A percentile compares a stretch with the other conserved stretches of the same genome.
Conservation (phyloP, 2,797 vertebrate genomes). For the Falco berigora region DNA sequence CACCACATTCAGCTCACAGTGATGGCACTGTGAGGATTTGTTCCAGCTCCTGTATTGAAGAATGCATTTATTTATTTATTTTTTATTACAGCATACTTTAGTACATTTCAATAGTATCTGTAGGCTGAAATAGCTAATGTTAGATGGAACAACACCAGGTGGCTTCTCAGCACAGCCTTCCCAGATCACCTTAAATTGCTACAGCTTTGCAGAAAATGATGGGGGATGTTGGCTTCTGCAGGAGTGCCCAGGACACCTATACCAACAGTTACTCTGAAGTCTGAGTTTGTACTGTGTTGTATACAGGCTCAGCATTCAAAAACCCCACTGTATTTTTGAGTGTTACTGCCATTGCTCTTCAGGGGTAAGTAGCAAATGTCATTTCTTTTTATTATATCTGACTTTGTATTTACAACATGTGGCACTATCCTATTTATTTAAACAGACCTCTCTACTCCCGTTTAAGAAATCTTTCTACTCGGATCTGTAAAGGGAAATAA, state of each 20-base stretch:
- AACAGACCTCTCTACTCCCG: background rate
- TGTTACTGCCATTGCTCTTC: background rate
- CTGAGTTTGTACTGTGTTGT: rapidly evolving
- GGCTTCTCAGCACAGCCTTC: background rate
- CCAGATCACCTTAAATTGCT: background rate
- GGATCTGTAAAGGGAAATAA: constrained; percentile 31
- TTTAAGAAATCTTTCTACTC: constrained; percentile 22
- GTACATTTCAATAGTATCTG: background rate
- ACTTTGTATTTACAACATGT: background rate
- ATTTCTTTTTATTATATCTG: background rate
- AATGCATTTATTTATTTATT: background rate
- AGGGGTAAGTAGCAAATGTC: background rate
- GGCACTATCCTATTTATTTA: background rate
- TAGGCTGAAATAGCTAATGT: background rate
- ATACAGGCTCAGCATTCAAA: background rate
- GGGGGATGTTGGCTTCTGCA: background rate
- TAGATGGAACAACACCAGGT: background rate
- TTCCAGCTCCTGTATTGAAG: background rate
- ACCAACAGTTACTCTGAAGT: background rate
- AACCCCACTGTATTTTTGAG: background rate
- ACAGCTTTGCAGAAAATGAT: background rate
- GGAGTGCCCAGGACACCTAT: background rate
- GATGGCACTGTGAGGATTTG: background rate
- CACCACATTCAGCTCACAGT: background rate
- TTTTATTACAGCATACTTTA: background rate